Percentiles rank a stretch among this genome's conserved stretches.
Evolutionary conservation across 2,797 vertebrate genomes (phyloP).

Genomic region (Myotis daubentonii): DNA sequence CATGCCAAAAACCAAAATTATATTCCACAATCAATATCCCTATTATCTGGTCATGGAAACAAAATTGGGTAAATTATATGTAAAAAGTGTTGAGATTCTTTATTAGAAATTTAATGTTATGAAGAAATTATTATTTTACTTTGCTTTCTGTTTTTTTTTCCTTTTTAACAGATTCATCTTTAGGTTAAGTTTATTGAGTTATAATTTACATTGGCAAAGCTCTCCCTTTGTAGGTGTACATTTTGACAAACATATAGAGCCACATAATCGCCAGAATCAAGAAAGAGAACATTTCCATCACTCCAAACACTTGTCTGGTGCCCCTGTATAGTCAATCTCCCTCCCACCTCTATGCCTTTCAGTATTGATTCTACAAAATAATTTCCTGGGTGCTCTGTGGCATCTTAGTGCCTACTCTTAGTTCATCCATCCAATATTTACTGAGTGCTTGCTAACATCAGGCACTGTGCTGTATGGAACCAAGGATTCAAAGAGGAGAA

Average conservation of each 20-base stretch:
- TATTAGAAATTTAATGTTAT: not conserved
- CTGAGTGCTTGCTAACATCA: not conserved
- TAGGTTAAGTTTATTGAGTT: not conserved
- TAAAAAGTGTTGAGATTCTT: not conserved
- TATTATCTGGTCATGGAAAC: not conserved
- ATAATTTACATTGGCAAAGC: not conserved
- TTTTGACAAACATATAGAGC: constrained; percentile 9
- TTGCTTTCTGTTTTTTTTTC: not conserved
- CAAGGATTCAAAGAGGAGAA: not conserved
- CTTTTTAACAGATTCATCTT: not conserved
- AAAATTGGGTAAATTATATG: not conserved
- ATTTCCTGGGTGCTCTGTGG: not conserved
- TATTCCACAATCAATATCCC: not conserved
- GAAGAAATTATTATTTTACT: constrained; percentile 17
- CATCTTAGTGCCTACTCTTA: not conserved
- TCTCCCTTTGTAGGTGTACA: not conserved
- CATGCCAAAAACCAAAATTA: not conserved
- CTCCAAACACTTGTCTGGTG: not conserved
- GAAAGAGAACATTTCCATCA: not conserved
- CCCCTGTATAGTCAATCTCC: not conserved
- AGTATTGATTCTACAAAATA: not conserved
- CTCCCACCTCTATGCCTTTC: not conserved
- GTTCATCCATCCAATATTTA: not conserved
- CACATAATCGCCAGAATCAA: constrained; percentile 30
- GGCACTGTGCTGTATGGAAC: not conserved